Conservation (phyloP, 2,797 vertebrate genomes). For the Enteromius paludinosus region DNA sequence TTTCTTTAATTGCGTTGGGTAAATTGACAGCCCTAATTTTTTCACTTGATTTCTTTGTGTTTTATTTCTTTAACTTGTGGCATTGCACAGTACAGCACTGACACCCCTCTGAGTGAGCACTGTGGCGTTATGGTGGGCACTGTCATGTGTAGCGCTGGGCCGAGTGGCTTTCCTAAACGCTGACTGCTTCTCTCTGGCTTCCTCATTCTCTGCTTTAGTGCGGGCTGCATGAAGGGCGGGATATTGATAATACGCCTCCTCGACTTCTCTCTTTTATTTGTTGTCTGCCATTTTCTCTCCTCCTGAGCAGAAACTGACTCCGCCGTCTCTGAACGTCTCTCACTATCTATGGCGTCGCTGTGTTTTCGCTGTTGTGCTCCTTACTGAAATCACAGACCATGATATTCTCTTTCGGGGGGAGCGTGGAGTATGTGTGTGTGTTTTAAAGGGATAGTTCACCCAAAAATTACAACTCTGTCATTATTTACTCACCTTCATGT, state of each 20-base stretch:
- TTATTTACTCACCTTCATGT: slow-evolving; percentile 17
- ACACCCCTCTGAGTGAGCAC: slow-evolving; percentile 61
- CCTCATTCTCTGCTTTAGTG: slow-evolving; percentile 67
- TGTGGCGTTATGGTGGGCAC: slow-evolving; percentile 75
- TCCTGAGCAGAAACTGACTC: slow-evolving; percentile 53
- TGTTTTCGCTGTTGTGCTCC: slow-evolving; percentile 69
- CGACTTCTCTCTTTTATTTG: slow-evolving; percentile 61
- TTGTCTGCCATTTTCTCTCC: slow-evolving; percentile 58
- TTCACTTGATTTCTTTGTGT: slow-evolving; percentile 33
- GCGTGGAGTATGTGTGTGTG: slow-evolving; percentile 3
- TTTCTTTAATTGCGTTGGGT: background rate
- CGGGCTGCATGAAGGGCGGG: slow-evolving; percentile 77
- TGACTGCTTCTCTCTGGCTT: slow-evolving; percentile 74
- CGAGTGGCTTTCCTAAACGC: slow-evolving; percentile 74
- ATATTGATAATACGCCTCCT: slow-evolving; percentile 69
- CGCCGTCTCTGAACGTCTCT: slow-evolving; percentile 42
- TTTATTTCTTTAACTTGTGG: slow-evolving; percentile 50
- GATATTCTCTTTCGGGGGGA: slow-evolving; percentile 68
- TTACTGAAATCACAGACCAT: slow-evolving; percentile 68
- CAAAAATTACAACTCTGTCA: background rate
- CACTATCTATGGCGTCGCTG: slow-evolving; percentile 53
- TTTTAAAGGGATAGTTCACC: slow-evolving; percentile 21
- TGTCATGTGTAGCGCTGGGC: slow-evolving; percentile 77
- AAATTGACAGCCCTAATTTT: slow-evolving; percentile 39
- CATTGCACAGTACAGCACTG: slow-evolving; percentile 59